Evolutionary conservation across 2,797 vertebrate genomes (phyloP).

Genomic region (Poeciliopsis gracilis): DNA sequence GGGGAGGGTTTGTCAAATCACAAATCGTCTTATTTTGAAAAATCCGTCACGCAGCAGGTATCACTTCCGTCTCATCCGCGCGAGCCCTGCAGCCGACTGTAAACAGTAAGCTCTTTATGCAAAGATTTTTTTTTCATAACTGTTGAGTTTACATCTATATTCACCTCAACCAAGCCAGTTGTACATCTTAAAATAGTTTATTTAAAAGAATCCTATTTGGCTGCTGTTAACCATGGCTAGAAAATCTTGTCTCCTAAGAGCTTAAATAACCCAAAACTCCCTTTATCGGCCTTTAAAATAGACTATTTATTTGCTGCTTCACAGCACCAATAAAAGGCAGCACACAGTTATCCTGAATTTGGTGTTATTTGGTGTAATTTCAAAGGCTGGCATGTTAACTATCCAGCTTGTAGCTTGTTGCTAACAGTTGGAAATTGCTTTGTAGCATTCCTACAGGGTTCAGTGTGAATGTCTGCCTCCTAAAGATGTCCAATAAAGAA

Average conservation of each 20-base stretch:
- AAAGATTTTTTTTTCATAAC: fast-evolving
- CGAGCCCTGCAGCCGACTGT: constrained; percentile 1
- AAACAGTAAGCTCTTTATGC: constrained; percentile 33
- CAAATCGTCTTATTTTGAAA: background rate
- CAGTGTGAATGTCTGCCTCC: background rate
- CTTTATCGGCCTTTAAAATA: background rate
- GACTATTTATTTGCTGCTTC: background rate
- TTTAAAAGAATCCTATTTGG: constrained; percentile 20
- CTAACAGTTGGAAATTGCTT: background rate
- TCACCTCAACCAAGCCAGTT: background rate
- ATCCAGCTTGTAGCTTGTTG: background rate
- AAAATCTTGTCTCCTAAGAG: constrained; percentile 3
- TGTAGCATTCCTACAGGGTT: background rate
- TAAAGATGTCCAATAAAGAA: constrained; percentile 92
- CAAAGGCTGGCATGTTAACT: background rate
- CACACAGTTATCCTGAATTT: background rate
- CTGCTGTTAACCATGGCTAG: background rate
- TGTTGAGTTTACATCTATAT: background rate
- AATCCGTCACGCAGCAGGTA: background rate
- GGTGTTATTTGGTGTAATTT: background rate
- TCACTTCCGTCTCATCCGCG: constrained; percentile 55
- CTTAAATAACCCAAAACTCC: background rate
- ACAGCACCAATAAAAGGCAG: background rate
- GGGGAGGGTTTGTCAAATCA: background rate
- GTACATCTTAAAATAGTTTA: background rate